Evolutionary conservation across 2,113 vertebrate species (phyloP), one percentile per base, ranked within the genome.

Genomic region (Syrrhaptes paradoxus): DNA sequence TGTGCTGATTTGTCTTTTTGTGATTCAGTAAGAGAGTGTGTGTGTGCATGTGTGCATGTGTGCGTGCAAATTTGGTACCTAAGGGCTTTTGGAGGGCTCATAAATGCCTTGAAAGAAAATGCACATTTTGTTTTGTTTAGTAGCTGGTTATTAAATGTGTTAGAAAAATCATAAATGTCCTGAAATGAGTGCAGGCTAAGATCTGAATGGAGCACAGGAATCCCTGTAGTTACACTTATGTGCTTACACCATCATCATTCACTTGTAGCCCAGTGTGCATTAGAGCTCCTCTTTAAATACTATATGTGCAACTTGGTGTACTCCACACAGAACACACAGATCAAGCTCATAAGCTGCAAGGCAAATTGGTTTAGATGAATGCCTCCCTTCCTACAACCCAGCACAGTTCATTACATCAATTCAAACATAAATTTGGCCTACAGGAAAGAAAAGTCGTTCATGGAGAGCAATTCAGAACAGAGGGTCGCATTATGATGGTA

Each of bases 1-100:
- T 54, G 45, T 93, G 81, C 59, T 82, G 46, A 88, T 81, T 96
- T 93, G 59, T 89, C 61, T 85, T 90, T 90, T 80, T 95, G n/a
- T 96, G 85, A n/a, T 61, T 83, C 31, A 66, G 74, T 85, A 74
- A 89, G 63, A 70, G 65, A 3, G 49, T 25, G 25, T 15, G 36
- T 34, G 20, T 36, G 21, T 31, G 8, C 45, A 57, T 17, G 9
- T 18, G 8, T 32, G 9, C 7, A 8, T 4, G 43, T 17, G 12
- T 28, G 13, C 6, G 51, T 19, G 48, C 59, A 87, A 58, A 79
- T 66, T 82, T 86, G 52, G 80, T 92, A 85, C 67, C 51, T 70
- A 81, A 93, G 75, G 90, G 70, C 66, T 94, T 88, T 74, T 65
- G 43, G 91, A 89, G 54, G 48, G 28, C 65, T 96, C 82, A 54